Conservation (phyloP, 2,797 vertebrate species). For the Gorsachius magnificus region DNA sequence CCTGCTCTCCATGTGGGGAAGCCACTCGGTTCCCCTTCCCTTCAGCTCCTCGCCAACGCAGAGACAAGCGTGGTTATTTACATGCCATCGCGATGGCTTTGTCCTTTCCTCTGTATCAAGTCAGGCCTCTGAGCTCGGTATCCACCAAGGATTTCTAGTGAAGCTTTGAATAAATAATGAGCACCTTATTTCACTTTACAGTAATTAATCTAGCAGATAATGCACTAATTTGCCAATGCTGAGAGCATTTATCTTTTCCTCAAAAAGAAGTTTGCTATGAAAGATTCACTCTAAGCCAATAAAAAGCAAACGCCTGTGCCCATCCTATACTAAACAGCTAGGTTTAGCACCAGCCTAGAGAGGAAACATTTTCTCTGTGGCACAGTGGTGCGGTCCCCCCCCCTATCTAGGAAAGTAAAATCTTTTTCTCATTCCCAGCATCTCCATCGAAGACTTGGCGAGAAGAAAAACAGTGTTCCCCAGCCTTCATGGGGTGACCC, state of each 20-base stretch:
- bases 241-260: not conserved
- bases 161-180: constrained; percentile 38
- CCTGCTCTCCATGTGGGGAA: not conserved
- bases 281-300: not conserved
- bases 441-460: not conserved
- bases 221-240: not conserved
- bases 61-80: not conserved
- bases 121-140: not conserved
- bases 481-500: not conserved
- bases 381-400: not conserved
- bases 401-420: not conserved
- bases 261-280: not conserved
- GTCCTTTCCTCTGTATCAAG: not conserved
- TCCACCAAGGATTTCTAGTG: not conserved
- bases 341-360: not conserved
- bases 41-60: not conserved
- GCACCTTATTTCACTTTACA: not conserved
- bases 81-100: not conserved
- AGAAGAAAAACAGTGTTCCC: not conserved
- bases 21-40: not conserved
- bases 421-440: not conserved
- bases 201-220: constrained; percentile 56
- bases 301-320: not conserved
- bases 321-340: not conserved
- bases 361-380: not conserved